Conservation (phyloP, 2,113 vertebrate species). For the Phainopepla nitens region DNA sequence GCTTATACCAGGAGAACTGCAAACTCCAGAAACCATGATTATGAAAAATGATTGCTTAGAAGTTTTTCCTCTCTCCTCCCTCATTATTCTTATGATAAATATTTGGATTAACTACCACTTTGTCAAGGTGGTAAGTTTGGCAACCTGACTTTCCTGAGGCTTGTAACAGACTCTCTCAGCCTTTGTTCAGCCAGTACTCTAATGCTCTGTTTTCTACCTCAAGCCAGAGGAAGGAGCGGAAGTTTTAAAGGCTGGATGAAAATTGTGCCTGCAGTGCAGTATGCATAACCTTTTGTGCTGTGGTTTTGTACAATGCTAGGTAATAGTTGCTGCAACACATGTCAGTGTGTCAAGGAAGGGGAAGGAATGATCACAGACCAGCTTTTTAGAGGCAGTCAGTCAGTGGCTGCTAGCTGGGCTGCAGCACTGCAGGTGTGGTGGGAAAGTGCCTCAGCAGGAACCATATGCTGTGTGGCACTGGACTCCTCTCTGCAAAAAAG, state of each 20-base stretch:
- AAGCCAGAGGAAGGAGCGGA: neutral
- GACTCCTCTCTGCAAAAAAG: neutral
- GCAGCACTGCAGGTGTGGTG: neutral
- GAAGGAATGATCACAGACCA: neutral
- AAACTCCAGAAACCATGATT: neutral
- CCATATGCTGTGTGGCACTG: rapidly evolving
- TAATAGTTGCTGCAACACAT: neutral
- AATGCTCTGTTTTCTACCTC: neutral
- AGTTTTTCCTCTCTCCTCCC: neutral
- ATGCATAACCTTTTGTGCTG: neutral
- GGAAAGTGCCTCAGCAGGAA: neutral
- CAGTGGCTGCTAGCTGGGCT: neutral
- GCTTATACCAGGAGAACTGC: neutral
- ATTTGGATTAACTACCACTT: neutral
- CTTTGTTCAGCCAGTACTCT: neutral
- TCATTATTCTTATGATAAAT: neutral
- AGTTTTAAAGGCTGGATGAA: neutral
- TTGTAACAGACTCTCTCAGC: neutral
- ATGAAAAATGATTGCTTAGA: neutral
- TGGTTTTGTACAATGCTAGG: neutral
- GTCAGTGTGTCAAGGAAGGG: neutral
- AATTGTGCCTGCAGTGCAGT: neutral
- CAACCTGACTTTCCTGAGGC: neutral
- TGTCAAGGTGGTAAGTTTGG: neutral
- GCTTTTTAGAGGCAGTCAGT: neutral